phyloP scores from a whole-genome alignment of 2,797 vertebrate species.

The Emys orbicularis region DNA sequence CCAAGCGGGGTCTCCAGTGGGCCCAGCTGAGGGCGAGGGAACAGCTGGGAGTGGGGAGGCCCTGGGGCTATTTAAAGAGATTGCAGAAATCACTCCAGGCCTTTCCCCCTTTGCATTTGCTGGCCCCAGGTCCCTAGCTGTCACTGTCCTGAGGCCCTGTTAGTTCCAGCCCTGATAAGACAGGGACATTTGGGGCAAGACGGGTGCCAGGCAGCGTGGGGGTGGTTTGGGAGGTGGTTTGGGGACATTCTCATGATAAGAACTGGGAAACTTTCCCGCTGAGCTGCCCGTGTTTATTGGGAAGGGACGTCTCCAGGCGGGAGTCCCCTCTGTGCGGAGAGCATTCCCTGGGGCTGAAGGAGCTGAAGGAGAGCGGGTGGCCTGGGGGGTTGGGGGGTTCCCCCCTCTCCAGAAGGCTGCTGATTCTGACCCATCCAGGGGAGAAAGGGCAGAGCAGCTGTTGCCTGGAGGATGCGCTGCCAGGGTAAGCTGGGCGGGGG shows the following conservation, averaged over 20 bases:
- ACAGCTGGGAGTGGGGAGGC: too few relatives aligned
- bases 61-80: neutral
- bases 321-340: neutral
- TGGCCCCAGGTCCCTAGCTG: conserved; percentile 1
- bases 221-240: too few relatives aligned
- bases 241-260: neutral
- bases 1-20: too few relatives aligned
- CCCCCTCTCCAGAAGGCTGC: neutral
- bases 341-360: neutral
- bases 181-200: accelerated
- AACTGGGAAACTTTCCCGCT: too few relatives aligned
- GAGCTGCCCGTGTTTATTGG: neutral
- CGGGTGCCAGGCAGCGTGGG: too few relatives aligned
- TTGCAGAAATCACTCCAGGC: neutral
- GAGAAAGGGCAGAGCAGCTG: neutral
- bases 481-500: neutral
- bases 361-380: neutral
- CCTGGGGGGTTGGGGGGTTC: neutral
- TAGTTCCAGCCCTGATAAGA: conserved; percentile 31
- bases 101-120: neutral
- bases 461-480: neutral
- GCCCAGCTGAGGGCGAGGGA: too few relatives aligned
- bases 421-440: neutral
- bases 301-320: neutral
- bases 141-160: neutral